Base-by-base conservation (phyloP, 2,113 vertebrate genomes). In the Ramphastos sulfuratus region DNA sequence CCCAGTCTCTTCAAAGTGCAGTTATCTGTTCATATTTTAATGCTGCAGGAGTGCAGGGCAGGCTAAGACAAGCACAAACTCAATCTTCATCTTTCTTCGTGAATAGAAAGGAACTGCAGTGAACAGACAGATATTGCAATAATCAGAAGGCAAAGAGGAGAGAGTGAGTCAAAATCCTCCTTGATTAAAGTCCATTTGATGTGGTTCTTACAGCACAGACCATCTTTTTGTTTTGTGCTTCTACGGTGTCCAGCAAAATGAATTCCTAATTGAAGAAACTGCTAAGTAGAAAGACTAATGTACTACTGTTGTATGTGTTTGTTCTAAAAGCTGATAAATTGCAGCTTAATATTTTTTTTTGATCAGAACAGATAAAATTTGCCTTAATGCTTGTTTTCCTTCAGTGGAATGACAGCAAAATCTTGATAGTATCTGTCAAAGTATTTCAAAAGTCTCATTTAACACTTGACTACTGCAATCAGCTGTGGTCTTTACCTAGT, bases 141-240 rank as follows among this genome's bases (percentile, higher is more conserved):
- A 28, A 48, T 35, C 27, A 52, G 12, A 9, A 85, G 17, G 17
- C 2, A 61, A 73, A 54, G 18, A 80, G 10, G 31, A 56, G 44
- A 52, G 8, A 50, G n/a, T 28, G 28, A 35, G 20, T 30, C 24
- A 42, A 91, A 65, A 5, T 44, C 8, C 15, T 9, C 17, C 31
- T 37, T 2, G 0, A 46, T 4, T 3, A 13, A 14, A 6, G 14
- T 4, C 37, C 19, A 2, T 12, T 18, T 6, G 27, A 14, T 4
- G 15, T 9, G 5, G 7, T 50, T 37, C 30, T 54, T 60, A 59
- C 44, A 46, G 18, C 37, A 28, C 0, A 55, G 4, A 14, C 12
- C 27, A 54, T 4, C 13, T 42, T 52, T 37, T 28, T 63, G 25
- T 4, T 60, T 7, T 12, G 16, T 30, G 15, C 13, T 66, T 31